Evolutionary conservation across 2,113 vertebrate genomes (phyloP), one percentile per base, ranked within the genome.

Genomic region (Vulpes lagopus): DNA sequence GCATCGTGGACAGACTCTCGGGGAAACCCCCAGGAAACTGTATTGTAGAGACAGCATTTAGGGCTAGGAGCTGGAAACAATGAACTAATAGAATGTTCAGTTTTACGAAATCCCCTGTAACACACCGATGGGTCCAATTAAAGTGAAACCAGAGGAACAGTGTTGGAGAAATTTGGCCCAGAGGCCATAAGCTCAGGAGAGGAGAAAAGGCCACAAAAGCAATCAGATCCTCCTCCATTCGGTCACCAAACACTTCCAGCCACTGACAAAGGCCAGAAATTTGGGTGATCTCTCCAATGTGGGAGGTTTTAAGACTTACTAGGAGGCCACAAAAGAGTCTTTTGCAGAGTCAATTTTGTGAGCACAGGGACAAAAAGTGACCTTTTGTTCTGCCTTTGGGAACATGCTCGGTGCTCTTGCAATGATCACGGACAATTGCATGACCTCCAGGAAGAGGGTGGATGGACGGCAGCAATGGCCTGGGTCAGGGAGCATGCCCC

Each of bases 341-440:
- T 57, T 64, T 35, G n/a, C 16, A 10, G 67, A 19, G 16, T 19
- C 32, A 6, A 62, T 27, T 91, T 81, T 82, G n/a, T 25, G 51
- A 87, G 43, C 27, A 60, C 20, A 59, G 15, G 1, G 32, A 15
- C 7, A n/a, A 19, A 51, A 53, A 20, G 4, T 30, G 5, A 32
- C 5, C 30, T 67, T 86, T 43, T 4, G 11, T 23, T 62, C 65
- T 51, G 76, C 27, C 11, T 91, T 35, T 64, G 87, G 78, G 51
- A 80, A 32, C 6, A 35, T 11, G 3, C 9, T 9, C 14, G 51
- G 32, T 22, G 9, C 15, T 3, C 22, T 10, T 8, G 22, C 7
- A 27, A 14, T 0, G 16, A 19, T n/a, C 25, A 16, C 0, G 1
- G 74, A 51, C 1, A 8, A 15, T 59, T 35, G 22, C 1, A 5